Evolutionary conservation across 2,797 vertebrate species (phyloP), one percentile per base, ranked within the genome.

Genomic region (Diplodus puntazzo): DNA sequence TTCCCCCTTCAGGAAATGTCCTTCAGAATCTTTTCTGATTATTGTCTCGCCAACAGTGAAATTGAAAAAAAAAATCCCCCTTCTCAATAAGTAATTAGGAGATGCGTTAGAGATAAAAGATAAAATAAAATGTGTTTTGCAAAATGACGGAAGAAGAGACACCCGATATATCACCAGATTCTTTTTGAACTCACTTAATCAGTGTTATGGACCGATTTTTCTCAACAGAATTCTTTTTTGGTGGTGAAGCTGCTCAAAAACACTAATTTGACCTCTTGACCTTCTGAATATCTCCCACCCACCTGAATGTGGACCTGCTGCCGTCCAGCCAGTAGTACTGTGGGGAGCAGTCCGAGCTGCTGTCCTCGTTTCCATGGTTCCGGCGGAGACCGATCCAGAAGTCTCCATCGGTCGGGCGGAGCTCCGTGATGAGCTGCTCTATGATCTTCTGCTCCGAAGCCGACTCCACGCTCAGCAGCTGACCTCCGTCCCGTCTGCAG

Each of bases 351-450:
- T 96, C 94, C 0, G 91, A 92, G 69, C 84, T 93, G 52, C 94
- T 97, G 59, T 94, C 92, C 25, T 84, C 92, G 2, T 96, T 89
- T 23, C 94, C 93, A 11, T 95, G 92, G 45, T 62, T 92, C 86
- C 98, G 96, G 14, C 94, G 93, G 0, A 99, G 96, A 2, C 98
- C 98, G 6, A 99, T 97, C 98, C 98, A 99, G 92, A 99, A 99
- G 83, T 99, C 98, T 0, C 98, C 98, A 16, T 99, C 98, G 0
- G 96, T 95, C 0, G 97, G 95, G 12, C 94, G 91, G 57, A 99
- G 95, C 69, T 96, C 96, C 46, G 94, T 87, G 58, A 99, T 95
- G 21, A 98, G 95, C 3, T 93, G 95, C 75, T 98, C 95, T 4
- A 99, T 93, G 82, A 97, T 83, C 17, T 81, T 95, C 90, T 99